Evolutionary conservation across 2,113 vertebrate species (phyloP).

Genomic region (Zosterops borbonicus): DNA sequence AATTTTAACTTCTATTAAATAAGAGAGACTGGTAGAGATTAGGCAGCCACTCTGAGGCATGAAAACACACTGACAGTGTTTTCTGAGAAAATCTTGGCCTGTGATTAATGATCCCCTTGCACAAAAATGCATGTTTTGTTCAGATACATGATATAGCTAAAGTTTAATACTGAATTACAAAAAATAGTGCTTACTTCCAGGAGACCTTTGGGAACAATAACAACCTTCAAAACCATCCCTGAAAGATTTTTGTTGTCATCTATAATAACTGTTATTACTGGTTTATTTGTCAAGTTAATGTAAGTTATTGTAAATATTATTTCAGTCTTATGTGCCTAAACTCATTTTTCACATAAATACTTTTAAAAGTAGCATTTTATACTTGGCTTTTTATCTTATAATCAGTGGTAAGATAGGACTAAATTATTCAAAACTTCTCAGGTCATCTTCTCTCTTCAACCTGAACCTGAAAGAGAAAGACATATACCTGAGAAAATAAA

Average conservation of each 20-base stretch:
- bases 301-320: not conserved
- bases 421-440: not conserved
- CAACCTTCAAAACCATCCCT: not conserved
- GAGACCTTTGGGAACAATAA: not conserved
- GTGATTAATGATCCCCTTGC: constrained; percentile 22
- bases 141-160: not conserved
- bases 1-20: not conserved
- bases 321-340: not conserved
- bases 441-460: not conserved
- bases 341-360: not conserved
- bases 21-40: not conserved
- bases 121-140: not conserved
- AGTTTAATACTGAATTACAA: not conserved
- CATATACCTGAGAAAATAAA: not conserved
- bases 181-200: not conserved
- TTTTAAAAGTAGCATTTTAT: not conserved
- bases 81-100: not conserved
- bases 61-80: not conserved
- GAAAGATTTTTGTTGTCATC: not conserved
- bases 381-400: not conserved
- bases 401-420: not conserved
- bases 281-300: not conserved
- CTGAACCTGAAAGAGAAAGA: not conserved
- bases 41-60: not conserved
- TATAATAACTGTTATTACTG: not conserved